Evolutionary conservation across 2,113 vertebrate species (phyloP).

Genomic region (Gnathonemus longibarbis): DNA sequence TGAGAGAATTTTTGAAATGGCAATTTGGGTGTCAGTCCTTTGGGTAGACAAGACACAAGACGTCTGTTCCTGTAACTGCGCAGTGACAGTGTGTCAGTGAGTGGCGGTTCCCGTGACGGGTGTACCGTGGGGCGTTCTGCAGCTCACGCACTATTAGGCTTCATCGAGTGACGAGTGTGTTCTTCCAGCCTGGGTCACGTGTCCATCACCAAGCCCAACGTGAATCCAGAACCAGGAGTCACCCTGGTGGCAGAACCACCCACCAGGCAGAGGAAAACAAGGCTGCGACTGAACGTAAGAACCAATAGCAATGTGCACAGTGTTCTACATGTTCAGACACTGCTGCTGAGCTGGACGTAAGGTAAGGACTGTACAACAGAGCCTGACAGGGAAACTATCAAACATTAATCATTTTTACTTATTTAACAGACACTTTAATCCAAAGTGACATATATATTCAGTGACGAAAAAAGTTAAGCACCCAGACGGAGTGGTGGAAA

Average conservation of each 20-base stretch:
- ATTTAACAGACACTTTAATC: neutral
- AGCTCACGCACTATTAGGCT: neutral
- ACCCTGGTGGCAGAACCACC: neutral
- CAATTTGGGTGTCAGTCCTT: neutral
- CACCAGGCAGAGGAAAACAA: neutral
- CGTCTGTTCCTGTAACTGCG: neutral
- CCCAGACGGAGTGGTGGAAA: too few species aligned
- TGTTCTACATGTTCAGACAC: neutral
- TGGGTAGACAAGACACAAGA: neutral
- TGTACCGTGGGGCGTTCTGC: neutral
- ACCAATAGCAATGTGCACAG: neutral
- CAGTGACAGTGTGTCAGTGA: neutral
- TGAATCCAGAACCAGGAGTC: neutral
- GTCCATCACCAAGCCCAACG: neutral
- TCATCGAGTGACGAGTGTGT: neutral
- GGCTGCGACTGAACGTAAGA: neutral
- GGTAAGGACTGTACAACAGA: neutral
- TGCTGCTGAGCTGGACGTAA: neutral
- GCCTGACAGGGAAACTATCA: neutral
- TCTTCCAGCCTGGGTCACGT: neutral
- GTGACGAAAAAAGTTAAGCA: too few species aligned
- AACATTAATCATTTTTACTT: neutral
- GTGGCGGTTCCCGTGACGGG: fast-evolving
- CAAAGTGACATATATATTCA: neutral
- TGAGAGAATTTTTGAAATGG: neutral